Percentiles rank a stretch among this genome's conserved stretches.
Evolutionary conservation across 2,113 vertebrate genomes (phyloP).

Genomic region (Stomatorhinus ivindoensis): DNA sequence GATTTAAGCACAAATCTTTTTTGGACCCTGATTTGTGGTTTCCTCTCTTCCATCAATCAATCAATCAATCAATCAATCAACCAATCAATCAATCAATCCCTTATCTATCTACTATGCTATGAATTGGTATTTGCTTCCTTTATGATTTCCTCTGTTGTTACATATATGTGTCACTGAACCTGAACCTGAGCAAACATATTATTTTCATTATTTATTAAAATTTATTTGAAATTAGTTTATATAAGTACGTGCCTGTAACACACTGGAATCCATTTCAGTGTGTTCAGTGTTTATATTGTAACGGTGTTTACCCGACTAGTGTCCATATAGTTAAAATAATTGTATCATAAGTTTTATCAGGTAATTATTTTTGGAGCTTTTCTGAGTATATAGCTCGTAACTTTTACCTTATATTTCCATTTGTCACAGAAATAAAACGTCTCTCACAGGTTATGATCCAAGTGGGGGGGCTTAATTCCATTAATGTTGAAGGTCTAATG

Average conservation of each 20-base stretch:
- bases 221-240: neutral
- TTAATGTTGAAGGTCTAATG: too few relatives aligned
- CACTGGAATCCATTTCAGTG: neutral
- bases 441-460: neutral
- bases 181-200: too few relatives aligned
- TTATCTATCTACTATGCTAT: too few relatives aligned
- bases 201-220: too few relatives aligned
- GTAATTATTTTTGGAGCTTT: neutral
- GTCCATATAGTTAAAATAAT: neutral
- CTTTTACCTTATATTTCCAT: neutral
- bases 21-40: neutral
- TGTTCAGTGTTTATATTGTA: neutral
- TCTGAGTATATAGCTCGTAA: neutral
- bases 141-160: too few relatives aligned
- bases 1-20: neutral
- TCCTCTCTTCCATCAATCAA: neutral
- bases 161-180: too few relatives aligned
- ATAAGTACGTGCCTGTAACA: neutral
- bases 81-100: neutral
- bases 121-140: neutral
- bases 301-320: neutral
- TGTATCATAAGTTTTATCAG: neutral
- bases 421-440: neutral
- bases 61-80: neutral
- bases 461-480: too few relatives aligned